Evolutionary conservation across 2,797 vertebrate genomes (phyloP), one percentile per base, ranked within the genome.

Genomic region (Peromyscus nudipes): DNA sequence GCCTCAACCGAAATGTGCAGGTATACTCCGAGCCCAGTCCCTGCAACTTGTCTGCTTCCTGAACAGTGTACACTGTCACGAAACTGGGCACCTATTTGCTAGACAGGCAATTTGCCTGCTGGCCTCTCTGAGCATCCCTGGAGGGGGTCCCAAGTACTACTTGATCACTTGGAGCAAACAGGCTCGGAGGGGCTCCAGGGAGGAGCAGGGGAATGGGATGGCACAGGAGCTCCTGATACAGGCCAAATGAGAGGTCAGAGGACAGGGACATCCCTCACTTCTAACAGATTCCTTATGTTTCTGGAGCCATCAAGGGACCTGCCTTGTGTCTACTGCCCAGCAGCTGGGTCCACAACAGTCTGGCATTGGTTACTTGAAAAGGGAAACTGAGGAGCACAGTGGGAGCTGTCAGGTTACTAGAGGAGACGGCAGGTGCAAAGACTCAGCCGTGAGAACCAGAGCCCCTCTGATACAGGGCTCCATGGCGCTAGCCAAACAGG

Each of bases 1-100:
- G 99, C 98, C 99, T 99, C 99, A 99, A 99, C 98, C 99, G 99
- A 97, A 99, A 99, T 0, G 99, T 99, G 62, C 99, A 99, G 99
- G 99, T 99, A 98, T 93, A 12, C 23, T 40, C 14, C 0, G 0
- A 52, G 31, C 60, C 6, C 10, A 9, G 67, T 31, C 27, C 69
- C 37, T 0, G 16, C 1, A 2, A 17, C 40, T 17, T 1, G 0
- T 55, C 31, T 23, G 43, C 21, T 62, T 79, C 75, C 34, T 7
- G n/a, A 29, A 52, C 11, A 6, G 31, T 25, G 34, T 3, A 3
- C 55, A 27, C 31, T 65, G 0, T 19, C 3, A 31, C 17, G 31
- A 79, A 87, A 31, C 46, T 0, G 8, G 25, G 12, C 13, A 40
- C 11, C 0, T 9, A 12, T 6, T 43, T 5, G 1, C 57, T 17